Evolutionary conservation across 2,113 vertebrate species (phyloP).

Genomic region (Haliaeetus leucogaster): DNA sequence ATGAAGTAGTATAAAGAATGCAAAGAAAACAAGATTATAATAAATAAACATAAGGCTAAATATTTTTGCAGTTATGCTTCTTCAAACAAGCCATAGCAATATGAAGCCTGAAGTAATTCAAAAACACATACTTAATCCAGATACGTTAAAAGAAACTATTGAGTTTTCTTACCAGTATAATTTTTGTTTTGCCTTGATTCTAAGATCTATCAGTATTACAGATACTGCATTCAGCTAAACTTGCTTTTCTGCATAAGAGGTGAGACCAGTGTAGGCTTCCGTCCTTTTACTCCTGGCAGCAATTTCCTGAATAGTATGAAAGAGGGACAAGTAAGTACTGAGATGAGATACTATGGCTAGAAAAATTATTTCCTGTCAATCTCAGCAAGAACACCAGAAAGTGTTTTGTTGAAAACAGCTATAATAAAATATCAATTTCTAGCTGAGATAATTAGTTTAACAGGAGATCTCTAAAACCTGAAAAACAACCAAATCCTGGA

Average conservation of each 20-base stretch:
- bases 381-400: not conserved
- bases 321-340: not conserved
- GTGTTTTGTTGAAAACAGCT: not conserved
- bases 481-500: not conserved
- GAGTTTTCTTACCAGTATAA: not conserved
- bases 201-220: not conserved
- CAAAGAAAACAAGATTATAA: constrained; percentile 41
- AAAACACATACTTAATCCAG: not conserved
- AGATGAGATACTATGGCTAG: not conserved
- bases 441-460: not conserved
- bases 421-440: not conserved
- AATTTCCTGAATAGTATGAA: not conserved
- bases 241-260: not conserved
- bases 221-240: not conserved
- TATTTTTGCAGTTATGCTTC: not conserved
- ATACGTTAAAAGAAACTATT: not conserved
- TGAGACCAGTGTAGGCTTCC: not conserved
- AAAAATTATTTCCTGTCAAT: not conserved
- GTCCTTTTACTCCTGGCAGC: not conserved
- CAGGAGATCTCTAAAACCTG: not conserved
- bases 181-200: not conserved
- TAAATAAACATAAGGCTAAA: constrained; percentile 40
- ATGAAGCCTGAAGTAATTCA: not conserved
- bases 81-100: not conserved
- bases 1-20: not conserved